Evolutionary conservation across 2,113 vertebrate species (phyloP), one percentile per base, ranked within the genome.

Genomic region (Rattus rattus): DNA sequence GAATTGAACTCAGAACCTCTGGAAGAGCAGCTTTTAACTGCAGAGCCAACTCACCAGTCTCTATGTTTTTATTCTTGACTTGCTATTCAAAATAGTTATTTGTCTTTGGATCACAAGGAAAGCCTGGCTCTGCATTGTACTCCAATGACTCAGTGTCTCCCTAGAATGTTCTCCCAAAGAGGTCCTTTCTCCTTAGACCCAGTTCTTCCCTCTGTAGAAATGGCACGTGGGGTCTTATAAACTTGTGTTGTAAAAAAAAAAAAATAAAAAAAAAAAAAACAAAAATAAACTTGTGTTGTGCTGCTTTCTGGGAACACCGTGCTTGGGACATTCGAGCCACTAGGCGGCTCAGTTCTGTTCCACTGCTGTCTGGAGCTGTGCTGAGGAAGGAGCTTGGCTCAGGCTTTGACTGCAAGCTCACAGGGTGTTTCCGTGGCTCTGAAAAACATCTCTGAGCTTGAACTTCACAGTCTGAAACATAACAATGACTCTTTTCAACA

Each of bases 361-460:
- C 76, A 22, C 16, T 6, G 17, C 30, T 80, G 17, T 4, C 30
- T 56, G 49, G 77, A 52, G 77, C 17, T 80, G 30, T 54, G 77
- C 77, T 22, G 30, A 19, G 52, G 30, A 56, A 36, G 77, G 49
- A 36, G 17, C 17, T 17, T 17, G 24, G 43, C 79, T 92, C 88
- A 33, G 12, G 26, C 47, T 92, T 92, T 76, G 84, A 20, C 70
- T 92, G 94, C 95, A 96, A 94, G 76, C 92, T 65, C 4, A 33
- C 84, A 26, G 92, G 89, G 22, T 26, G 49, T 10, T 84, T 94
- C 80, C 36, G 54, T 43, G 54, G 83, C 36, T 30, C 56, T 16
- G 7, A 76, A 88, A 94, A 88, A 49, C 16, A 91, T 33, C 75
- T 28, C 30, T 12, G 6, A 16, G n/a, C 92, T 94, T 88, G 95